These are phyloP conservation scores for Balearica regulorum DNA, from an alignment of 2,797 vertebrate species.

Conservation along the genomic window DNA sequence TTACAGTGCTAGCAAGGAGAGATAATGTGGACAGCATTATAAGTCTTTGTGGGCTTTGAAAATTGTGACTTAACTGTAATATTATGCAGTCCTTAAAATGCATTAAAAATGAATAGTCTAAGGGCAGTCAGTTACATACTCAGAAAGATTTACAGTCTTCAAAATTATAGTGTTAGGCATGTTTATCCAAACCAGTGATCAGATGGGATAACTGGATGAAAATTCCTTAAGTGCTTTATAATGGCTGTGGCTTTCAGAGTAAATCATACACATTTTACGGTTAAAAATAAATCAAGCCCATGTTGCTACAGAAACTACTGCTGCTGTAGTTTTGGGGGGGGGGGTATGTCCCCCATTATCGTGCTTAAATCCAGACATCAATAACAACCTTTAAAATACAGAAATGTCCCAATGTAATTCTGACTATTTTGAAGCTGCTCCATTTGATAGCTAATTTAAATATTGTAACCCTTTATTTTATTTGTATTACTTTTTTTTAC, in stretches of 20 bases:
- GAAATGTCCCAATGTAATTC: background rate
- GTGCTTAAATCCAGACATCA: background rate
- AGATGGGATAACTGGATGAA: constrained; percentile 32
- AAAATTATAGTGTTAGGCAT: constrained; percentile 49
- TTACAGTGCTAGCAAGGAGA: background rate
- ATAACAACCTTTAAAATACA: background rate
- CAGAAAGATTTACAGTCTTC: background rate
- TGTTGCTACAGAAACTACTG: background rate
- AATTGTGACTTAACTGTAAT: constrained; percentile 14
- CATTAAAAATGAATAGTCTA: constrained; percentile 14
- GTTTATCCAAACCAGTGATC: constrained; percentile 31
- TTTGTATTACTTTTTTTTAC: background rate
- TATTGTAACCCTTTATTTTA: background rate
- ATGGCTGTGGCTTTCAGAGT: constrained; percentile 28
- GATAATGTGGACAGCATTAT: background rate
- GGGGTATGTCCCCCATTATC: background rate
- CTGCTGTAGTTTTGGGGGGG: background rate
- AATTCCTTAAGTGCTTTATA: constrained; percentile 59
- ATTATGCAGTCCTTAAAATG: background rate
- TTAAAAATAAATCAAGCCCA: constrained; percentile 37
- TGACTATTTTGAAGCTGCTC: background rate
- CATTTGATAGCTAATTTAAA: background rate
- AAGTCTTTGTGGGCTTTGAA: constrained; percentile 9
- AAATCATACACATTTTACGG: constrained; percentile 51
- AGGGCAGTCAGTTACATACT: background rate